Conservation (phyloP, 2,113 vertebrate genomes). For the Progne subis region DNA sequence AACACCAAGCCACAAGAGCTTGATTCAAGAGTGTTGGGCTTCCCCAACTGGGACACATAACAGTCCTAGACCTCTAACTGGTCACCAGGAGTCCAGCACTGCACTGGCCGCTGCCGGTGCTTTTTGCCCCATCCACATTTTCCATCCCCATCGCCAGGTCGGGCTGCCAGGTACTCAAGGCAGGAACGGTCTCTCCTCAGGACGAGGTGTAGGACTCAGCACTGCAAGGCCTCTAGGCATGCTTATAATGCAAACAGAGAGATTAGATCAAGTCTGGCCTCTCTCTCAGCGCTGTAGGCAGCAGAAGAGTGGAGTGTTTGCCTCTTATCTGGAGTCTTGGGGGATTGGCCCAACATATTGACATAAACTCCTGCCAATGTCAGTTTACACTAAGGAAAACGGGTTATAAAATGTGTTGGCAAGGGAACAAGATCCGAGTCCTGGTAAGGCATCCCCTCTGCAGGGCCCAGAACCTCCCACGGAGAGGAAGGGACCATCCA, state of each 20-base stretch:
- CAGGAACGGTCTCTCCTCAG: neutral
- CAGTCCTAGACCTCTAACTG: neutral
- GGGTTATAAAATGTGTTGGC: conserved; percentile 37
- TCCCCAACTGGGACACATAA: neutral
- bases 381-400: neutral
- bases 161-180: conserved; percentile 11
- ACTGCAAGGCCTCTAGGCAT: conserved; percentile 34
- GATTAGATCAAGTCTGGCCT: conserved; percentile 49
- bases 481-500: neutral
- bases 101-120: neutral
- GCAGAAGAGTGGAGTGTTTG: conserved; percentile 53
- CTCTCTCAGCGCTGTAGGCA: conserved; percentile 56
- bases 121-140: neutral
- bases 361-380: conserved; percentile 56
- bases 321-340: conserved; percentile 62
- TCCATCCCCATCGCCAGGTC: neutral
- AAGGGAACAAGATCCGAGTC: neutral
- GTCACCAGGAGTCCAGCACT: neutral
- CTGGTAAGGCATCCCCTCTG: neutral
- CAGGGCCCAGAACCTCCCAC: neutral
- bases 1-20: neutral
- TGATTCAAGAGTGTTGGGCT: neutral
- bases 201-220: neutral
- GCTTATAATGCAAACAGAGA: conserved; percentile 51
- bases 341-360: conserved; percentile 49